Evolutionary conservation across 2,113 vertebrate genomes (phyloP), one percentile per base, ranked within the genome.

Genomic region (Caranx ignobilis): DNA sequence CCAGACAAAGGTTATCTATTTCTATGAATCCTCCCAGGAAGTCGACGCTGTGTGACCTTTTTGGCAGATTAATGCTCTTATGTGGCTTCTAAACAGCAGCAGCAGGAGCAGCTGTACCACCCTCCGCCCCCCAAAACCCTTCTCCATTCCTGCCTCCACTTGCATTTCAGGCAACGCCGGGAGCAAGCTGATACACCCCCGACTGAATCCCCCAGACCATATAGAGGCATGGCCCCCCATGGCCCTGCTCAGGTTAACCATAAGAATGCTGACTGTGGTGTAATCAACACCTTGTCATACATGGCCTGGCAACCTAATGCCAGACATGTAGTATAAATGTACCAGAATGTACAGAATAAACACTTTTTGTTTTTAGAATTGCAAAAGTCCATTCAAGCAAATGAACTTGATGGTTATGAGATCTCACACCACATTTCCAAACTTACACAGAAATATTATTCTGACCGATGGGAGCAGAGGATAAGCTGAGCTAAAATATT

Each of bases 141-240:
- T 32, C 67, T 55, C 54, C 55, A 71, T 85, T 82, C 75, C 77
- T 83, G 74, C 75, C 62, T 72, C 62, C 35, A 5, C 60, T 74
- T 82, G 31, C 74, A 74, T 72, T 87, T 52, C 15, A 70, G 72
- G 52, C 4, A 60, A 63, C 71, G 34, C n/a, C 1, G n/a, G 55
- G 64, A 35, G 84, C 74, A 88, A 95, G 74, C 81, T 37, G 93
- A 95, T 94, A 93, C 83, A 21, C 88, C 87, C 87, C 86, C 5
- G 26, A 80, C 61, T 67, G 86, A 79, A 32, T 73, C 43, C 45
- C 79, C 65, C 75, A 19, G 52, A 72, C 94, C 93, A 81, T 93
- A 93, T 93, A 94, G 75, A 91, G 94, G 45, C 86, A 85, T 60
- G 50, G 31, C n/a, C 12, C 55, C 35, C 0, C 39, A 41, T 4